A percentile compares a stretch with the other conserved stretches of the same genome.
These are phyloP conservation scores for Condylostylus longicornis DNA, from an alignment of 1,140 invertebrate species.

Conservation along the genomic window DNA sequence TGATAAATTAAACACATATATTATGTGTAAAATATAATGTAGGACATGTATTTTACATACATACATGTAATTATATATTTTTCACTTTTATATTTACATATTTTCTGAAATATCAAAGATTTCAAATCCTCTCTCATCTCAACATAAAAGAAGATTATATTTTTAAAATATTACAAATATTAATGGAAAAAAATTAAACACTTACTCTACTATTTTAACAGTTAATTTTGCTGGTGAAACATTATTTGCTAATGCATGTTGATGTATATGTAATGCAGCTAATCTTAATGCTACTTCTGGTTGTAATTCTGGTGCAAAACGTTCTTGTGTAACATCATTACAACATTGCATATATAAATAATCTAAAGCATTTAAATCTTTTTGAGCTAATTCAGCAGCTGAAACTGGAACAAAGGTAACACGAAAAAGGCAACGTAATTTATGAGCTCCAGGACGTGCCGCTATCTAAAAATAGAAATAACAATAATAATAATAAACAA, in stretches of 20 bases:
- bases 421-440: conserved; percentile 74
- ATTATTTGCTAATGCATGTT: conserved; percentile 68
- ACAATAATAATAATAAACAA: too few relatives aligned
- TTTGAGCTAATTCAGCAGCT: conserved; percentile 62
- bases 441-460: conserved; percentile 69
- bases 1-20: too few relatives aligned
- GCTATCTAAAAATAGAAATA: conserved; percentile 53
- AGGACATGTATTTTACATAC: too few relatives aligned
- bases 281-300: conserved; percentile 71
- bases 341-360: conserved; percentile 85
- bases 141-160: neutral
- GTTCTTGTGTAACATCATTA: conserved; percentile 81
- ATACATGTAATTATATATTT: too few relatives aligned
- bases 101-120: too few relatives aligned
- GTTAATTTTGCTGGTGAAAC: conserved; percentile 59
- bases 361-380: conserved; percentile 71
- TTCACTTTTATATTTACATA: too few relatives aligned
- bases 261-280: conserved; percentile 78
- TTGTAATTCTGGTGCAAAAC: conserved; percentile 77
- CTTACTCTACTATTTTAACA: conserved; percentile 77
- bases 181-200: conserved; percentile 15
- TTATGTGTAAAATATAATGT: too few relatives aligned
- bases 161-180: neutral
- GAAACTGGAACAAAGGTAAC: conserved; percentile 77
- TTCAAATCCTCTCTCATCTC: too few relatives aligned